Percentiles rank a stretch among this genome's conserved stretches.
Evolutionary conservation across 1,140 invertebrate species (phyloP).

Genomic region (Psix sp.): DNA sequence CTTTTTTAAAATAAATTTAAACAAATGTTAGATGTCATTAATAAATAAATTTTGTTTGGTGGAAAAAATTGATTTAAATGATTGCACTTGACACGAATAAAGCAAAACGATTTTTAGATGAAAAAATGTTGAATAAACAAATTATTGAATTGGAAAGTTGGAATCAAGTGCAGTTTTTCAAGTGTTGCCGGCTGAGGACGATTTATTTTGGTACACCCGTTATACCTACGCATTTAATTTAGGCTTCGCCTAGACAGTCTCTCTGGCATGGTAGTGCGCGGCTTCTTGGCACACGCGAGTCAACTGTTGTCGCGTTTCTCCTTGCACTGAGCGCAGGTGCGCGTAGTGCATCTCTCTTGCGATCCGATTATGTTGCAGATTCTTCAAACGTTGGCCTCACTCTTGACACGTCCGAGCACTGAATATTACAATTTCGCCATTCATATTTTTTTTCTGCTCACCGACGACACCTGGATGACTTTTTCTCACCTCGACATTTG

Average conservation of each 20-base stretch:
- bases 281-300: constrained; percentile 45
- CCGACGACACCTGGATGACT: too few relatives aligned
- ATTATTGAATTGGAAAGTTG: constrained; percentile 37
- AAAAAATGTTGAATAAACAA: too few relatives aligned
- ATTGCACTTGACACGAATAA: too few relatives aligned
- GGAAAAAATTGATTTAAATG: too few relatives aligned
- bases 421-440: constrained; percentile 43
- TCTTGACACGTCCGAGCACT: constrained; percentile 46
- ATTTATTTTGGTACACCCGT: constrained; percentile 55
- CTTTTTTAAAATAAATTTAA: too few relatives aligned
- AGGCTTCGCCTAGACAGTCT: constrained; percentile 50
- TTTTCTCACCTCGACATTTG: too few relatives aligned
- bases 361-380: constrained; percentile 35
- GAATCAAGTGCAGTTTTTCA: constrained; percentile 38
- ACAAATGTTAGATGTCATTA: too few relatives aligned
- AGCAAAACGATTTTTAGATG: too few relatives aligned
- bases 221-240: constrained; percentile 61
- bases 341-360: constrained; percentile 2
- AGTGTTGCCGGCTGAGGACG: constrained; percentile 48
- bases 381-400: constrained; percentile 52
- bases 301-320: too few relatives aligned
- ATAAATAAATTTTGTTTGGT: too few relatives aligned
- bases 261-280: constrained; percentile 46
- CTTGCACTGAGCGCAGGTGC: not conserved
- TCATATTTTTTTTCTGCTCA: constrained; percentile 27